phyloP scores from a whole-genome alignment of 2,888 invertebrate genomes.

The Sphinx pinastri region DNA sequence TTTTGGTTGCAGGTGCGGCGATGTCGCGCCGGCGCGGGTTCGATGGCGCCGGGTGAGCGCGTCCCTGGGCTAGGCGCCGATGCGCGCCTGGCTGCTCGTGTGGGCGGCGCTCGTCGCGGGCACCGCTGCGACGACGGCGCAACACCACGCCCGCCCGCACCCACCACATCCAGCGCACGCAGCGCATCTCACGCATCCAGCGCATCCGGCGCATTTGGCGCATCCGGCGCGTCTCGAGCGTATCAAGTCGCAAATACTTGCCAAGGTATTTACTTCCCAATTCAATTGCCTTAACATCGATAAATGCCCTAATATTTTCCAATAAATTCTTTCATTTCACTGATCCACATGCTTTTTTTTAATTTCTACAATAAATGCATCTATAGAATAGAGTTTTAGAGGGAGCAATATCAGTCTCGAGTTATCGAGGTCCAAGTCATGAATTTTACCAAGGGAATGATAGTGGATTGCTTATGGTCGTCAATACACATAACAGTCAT shows the following conservation, averaged over 20 bases:
- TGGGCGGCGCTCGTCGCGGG: constrained; percentile 79
- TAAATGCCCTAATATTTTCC: no score
- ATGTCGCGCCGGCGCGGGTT: constrained; percentile 75
- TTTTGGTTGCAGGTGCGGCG: constrained; percentile 61
- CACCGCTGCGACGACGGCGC: constrained; percentile 58
- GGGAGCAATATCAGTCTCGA: no score
- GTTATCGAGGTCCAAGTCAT: no score
- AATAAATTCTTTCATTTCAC: no score
- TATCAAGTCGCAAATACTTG: constrained; percentile 69
- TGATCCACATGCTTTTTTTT: no score
- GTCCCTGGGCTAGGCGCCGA: constrained; percentile 76
- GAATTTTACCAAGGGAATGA: no score
- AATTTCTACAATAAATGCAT: no score
- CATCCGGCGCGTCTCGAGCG: constrained; percentile 63
- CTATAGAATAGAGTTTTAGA: no score
- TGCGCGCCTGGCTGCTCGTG: constrained; percentile 79
- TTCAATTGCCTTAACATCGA: no score
- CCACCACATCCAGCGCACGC: constrained; percentile 44
- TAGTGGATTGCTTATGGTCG: no score
- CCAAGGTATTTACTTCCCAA: constrained; percentile 50
- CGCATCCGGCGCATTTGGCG: constrained; percentile 58
- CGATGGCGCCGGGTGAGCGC: constrained; percentile 78
- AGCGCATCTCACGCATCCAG: constrained; percentile 9
- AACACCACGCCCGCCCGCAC: constrained; percentile 43
- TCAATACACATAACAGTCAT: no score